Conservation (phyloP, 2,113 vertebrate species). For the Sebastes fasciatus region DNA sequence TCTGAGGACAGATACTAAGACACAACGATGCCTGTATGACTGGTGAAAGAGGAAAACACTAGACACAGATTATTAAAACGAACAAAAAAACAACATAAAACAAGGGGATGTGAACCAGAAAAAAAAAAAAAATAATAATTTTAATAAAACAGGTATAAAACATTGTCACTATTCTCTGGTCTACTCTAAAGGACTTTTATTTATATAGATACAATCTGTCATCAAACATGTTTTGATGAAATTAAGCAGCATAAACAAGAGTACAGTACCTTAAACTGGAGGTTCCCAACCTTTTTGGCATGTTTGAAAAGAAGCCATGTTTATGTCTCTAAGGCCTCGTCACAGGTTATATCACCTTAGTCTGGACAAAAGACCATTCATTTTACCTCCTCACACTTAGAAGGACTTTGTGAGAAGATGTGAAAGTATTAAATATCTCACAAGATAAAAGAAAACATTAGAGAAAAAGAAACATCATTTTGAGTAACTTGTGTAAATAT, state of each 20-base stretch:
- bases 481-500: no score
- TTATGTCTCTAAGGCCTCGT: no score
- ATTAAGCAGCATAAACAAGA: background rate
- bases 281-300: background rate
- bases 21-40: constrained; percentile 5
- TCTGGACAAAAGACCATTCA: no score
- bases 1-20: constrained; percentile 28
- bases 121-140: background rate
- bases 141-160: background rate
- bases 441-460: no score
- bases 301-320: no score
- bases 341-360: no score
- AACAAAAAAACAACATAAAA: background rate
- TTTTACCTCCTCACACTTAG: no score
- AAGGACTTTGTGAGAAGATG: no score
- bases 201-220: background rate
- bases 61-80: background rate
- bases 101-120: background rate
- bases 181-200: no score
- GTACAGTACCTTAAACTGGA: background rate
- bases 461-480: no score
- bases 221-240: background rate
- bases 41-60: background rate
- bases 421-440: no score
- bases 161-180: background rate